Evolutionary conservation across 2,797 vertebrate genomes (phyloP).

Genomic region (Meriones psammophilus): DNA sequence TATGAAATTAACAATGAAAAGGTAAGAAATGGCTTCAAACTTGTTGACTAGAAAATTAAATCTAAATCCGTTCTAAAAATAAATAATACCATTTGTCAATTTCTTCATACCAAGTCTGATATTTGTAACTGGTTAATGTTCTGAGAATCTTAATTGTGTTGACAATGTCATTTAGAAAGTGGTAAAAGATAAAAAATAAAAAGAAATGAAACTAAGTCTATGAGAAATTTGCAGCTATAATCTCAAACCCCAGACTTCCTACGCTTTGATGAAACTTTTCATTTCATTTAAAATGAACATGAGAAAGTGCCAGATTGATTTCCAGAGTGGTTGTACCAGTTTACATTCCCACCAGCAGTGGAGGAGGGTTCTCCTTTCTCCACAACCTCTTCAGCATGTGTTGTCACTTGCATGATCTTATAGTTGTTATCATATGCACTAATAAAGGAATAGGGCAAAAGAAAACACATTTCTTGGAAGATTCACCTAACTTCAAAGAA

Average conservation of each 20-base stretch:
- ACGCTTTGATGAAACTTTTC: slow-evolving; percentile 11
- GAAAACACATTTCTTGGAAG: slow-evolving; percentile 28
- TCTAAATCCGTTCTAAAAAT: slow-evolving; percentile 39
- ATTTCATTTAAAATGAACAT: not conserved
- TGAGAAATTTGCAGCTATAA: slow-evolving; percentile 46
- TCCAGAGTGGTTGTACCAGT: too few relatives aligned
- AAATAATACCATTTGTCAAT: slow-evolving; percentile 50
- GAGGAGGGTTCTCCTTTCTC: too few relatives aligned
- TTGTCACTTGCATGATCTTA: not conserved
- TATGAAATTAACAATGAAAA: slow-evolving; percentile 61
- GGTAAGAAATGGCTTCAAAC: not conserved
- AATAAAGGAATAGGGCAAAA: slow-evolving; percentile 16
- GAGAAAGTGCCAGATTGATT: too few relatives aligned
- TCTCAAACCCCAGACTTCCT: not conserved
- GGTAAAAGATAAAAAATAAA: slow-evolving; percentile 48
- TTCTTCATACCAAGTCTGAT: slow-evolving; percentile 9
- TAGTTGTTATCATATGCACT: not conserved
- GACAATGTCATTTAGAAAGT: slow-evolving; percentile 61
- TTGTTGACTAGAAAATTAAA: slow-evolving; percentile 39
- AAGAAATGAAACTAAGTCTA: slow-evolving; percentile 31
- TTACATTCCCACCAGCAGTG: too few relatives aligned
- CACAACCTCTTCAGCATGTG: too few relatives aligned
- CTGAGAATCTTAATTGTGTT: slow-evolving; percentile 54
- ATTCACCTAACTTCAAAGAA: slow-evolving; percentile 43
- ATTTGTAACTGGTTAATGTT: slow-evolving; percentile 52